Conservation (phyloP, 2,888 invertebrate species). For the Leucophora obtusa region DNA sequence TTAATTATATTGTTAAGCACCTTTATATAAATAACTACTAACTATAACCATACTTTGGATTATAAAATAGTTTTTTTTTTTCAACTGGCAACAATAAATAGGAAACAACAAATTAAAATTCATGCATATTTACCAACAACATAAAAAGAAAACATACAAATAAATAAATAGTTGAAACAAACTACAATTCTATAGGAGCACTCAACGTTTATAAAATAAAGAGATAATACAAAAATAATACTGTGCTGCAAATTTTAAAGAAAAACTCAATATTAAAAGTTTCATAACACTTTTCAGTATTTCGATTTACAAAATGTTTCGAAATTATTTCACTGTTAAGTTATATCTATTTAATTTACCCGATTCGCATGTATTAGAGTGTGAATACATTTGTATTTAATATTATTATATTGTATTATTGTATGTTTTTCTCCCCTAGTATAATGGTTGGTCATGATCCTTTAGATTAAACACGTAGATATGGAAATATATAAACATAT, state of each 20-base stretch:
- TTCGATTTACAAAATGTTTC: too few relatives aligned
- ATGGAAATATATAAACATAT: slow-evolving; percentile 36
- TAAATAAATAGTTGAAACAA: slow-evolving; percentile 7
- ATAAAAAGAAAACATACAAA: background rate
- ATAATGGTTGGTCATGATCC: slow-evolving; percentile 48
- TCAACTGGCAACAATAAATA: slow-evolving; percentile 27
- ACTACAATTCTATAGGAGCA: slow-evolving; percentile 6
- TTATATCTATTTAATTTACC: too few relatives aligned
- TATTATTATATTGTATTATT: background rate
- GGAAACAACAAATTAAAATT: slow-evolving; percentile 58
- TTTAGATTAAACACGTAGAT: slow-evolving; percentile 37
- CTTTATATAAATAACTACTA: background rate
- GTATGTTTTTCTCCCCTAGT: slow-evolving; percentile 26
- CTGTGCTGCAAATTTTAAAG: too few relatives aligned
- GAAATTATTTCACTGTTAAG: too few relatives aligned
- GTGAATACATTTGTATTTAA: background rate
- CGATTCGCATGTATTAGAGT: too few relatives aligned
- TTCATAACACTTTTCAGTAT: too few relatives aligned
- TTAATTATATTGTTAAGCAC: slow-evolving; percentile 31
- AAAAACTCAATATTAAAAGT: too few relatives aligned
- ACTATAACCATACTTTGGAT: background rate
- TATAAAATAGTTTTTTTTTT: background rate
- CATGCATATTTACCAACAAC: slow-evolving; percentile 9
- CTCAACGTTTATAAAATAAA: too few relatives aligned
- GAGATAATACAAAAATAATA: too few relatives aligned